phyloP scores from a whole-genome alignment of 2,888 invertebrate species.

The Lamellibrachia columna region DNA sequence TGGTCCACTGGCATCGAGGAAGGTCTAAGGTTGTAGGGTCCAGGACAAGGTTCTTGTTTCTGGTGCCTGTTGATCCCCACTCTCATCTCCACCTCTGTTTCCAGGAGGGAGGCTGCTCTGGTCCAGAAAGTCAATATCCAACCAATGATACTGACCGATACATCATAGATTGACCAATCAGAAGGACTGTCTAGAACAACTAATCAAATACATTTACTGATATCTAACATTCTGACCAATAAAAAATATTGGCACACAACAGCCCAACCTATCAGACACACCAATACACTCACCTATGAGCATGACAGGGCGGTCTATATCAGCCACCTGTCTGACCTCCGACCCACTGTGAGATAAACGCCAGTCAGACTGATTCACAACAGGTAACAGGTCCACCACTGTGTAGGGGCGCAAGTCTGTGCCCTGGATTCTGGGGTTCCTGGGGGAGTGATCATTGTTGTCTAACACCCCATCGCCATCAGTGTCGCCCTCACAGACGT shows the following conservation, averaged over 20 bases:
- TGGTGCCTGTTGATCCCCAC: too few species aligned
- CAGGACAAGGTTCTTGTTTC: too few species aligned
- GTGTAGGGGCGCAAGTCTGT: conserved; percentile 91
- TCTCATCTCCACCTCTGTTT: too few species aligned
- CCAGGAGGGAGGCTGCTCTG: too few species aligned
- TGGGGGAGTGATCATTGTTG: conserved; percentile 88
- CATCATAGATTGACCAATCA: neutral
- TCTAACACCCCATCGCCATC: conserved; percentile 86
- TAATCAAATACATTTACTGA: too few species aligned
- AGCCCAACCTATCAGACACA: neutral
- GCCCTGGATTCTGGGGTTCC: conserved; percentile 87
- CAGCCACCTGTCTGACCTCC: conserved; percentile 62
- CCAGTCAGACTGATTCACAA: neutral
- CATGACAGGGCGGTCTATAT: conserved; percentile 49
- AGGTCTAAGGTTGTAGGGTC: too few species aligned
- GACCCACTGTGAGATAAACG: conserved; percentile 80
- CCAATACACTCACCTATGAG: conserved; percentile 46
- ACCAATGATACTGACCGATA: neutral
- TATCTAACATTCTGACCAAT: neutral
- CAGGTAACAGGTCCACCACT: conserved; percentile 71
- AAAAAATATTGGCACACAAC: neutral
- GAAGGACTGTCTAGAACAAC: neutral
- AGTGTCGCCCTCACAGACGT: conserved; percentile 83
- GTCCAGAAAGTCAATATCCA: neutral
- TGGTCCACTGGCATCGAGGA: too few species aligned